These are phyloP conservation scores for Folsomia candida DNA, from an alignment of 2,888 invertebrate genomes.

Conservation along the genomic window DNA sequence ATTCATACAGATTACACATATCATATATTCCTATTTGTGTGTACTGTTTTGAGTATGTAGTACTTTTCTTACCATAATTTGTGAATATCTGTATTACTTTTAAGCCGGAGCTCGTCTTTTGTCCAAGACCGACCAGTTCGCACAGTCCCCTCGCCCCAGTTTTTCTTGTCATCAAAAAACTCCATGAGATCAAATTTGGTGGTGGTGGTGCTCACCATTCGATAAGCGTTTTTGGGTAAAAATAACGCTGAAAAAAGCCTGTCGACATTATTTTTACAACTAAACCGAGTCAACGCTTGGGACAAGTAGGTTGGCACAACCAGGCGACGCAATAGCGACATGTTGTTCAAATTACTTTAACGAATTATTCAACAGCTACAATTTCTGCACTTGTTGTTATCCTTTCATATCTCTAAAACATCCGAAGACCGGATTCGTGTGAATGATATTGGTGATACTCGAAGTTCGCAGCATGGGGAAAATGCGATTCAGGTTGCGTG, in stretches of 20 bases:
- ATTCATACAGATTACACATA: too few species aligned
- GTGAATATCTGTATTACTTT: conserved; percentile 92
- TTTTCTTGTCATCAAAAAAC: conserved; percentile 82
- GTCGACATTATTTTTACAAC: background rate
- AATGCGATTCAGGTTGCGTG: too few species aligned
- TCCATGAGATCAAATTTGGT: conserved; percentile 66
- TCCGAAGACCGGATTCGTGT: too few species aligned
- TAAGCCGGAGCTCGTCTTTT: conserved; percentile 84
- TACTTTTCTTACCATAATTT: conserved; percentile 77
- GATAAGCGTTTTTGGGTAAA: too few species aligned
- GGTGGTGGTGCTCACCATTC: background rate
- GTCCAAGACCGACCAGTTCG: conserved; percentile 84
- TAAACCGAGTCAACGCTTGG: background rate
- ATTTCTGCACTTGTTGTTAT: too few species aligned
- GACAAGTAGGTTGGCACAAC: background rate
- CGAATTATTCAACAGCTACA: too few species aligned
- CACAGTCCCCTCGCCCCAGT: conserved; percentile 75
- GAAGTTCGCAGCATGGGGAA: too few species aligned
- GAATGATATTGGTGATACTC: too few species aligned
- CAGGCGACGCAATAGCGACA: background rate
- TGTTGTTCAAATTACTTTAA: too few species aligned
- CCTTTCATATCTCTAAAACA: too few species aligned
- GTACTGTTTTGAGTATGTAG: background rate
- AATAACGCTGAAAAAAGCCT: too few species aligned
- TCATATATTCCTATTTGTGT: too few species aligned